Base-by-base conservation (phyloP, 2,113 vertebrate genomes). In the Eptatretus burgeri region DNA sequence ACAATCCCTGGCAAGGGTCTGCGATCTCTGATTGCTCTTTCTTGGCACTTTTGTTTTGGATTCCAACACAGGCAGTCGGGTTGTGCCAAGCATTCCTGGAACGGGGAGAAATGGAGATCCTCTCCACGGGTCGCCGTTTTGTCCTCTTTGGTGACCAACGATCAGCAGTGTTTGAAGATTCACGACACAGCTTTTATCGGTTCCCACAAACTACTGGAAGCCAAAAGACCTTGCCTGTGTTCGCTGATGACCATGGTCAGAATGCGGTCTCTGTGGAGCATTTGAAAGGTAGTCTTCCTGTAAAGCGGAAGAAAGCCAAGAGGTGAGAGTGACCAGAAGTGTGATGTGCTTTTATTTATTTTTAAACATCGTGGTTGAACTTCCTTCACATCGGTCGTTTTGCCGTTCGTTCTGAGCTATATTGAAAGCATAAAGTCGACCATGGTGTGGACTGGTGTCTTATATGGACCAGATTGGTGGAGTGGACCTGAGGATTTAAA, bases 21-120 rank as follows among this genome's bases (percentile, higher is more conserved):
- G n/a, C 52, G 18, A 56, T 16, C 18, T 14, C 4, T 17, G 18
- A 17, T 56, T 17, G 52, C 52, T 14, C 18, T 56, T 56, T 53
- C 18, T 56, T 56, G 14, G 14, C 52, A 60, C 3, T n/a, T 17
- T 1, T 20, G 20, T 60, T 60, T 60, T 20, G 11, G 11, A n/a
- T 20, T n/a, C 74, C 71, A 13, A 73, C 79, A 51, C 83, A 84
- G 69, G 80, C 81, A 14, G 70, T 78, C 51, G 71, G 72, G 13
- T 79, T 93, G 13, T 88, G 82, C 71, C 82, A 84, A 67, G 75
- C 76, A 0, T 65, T 91, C 70, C 84, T 86, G 81, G 82, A 83
- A 67, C 77, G 81, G 13, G 77, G 78, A 67, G 77, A 84, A 66
- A 82, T 87, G 51, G 77, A 85, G 69, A 70, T 77, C 2, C 75